Conservation (phyloP, 2,888 invertebrate species). For the Mantis religiosa region DNA sequence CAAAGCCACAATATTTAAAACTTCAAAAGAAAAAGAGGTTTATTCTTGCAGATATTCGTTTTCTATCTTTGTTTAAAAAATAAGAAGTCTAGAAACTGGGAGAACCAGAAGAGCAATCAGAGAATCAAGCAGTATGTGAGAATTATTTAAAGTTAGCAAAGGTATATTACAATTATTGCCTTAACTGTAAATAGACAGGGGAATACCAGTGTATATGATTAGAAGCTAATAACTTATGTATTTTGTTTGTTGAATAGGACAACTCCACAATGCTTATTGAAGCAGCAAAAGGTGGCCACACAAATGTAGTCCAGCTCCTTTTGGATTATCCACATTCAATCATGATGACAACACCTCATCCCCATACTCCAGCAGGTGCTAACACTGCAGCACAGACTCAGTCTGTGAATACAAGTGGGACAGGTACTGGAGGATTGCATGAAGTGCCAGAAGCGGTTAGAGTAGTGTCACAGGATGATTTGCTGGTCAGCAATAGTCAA, state of each 20-base stretch:
- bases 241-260: slow-evolving; percentile 54
- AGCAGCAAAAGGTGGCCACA: slow-evolving; percentile 96
- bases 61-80: too few relatives aligned
- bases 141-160: background rate
- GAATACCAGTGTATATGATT: slow-evolving; percentile 43
- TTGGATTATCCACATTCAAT: slow-evolving; percentile 90
- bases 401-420: background rate
- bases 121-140: background rate
- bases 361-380: slow-evolving; percentile 17
- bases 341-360: slow-evolving; percentile 53
- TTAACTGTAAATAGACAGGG: too few relatives aligned
- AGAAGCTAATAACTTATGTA: slow-evolving; percentile 55
- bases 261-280: slow-evolving; percentile 98
- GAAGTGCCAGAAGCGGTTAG: slow-evolving; percentile 58
- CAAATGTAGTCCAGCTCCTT: slow-evolving; percentile 88
- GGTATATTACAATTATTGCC: too few relatives aligned
- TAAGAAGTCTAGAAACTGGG: too few relatives aligned
- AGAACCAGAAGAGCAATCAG: too few relatives aligned
- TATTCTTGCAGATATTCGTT: too few relatives aligned
- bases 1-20: too few relatives aligned
- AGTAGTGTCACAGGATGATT: slow-evolving; percentile 42
- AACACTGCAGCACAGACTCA: background rate
- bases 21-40: too few relatives aligned
- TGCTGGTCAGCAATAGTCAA: slow-evolving; percentile 37
- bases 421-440: slow-evolving; percentile 44